These are phyloP conservation scores for Megalops cyprinoides DNA, from an alignment of 2,797 vertebrate genomes.

Conservation along the genomic window DNA sequence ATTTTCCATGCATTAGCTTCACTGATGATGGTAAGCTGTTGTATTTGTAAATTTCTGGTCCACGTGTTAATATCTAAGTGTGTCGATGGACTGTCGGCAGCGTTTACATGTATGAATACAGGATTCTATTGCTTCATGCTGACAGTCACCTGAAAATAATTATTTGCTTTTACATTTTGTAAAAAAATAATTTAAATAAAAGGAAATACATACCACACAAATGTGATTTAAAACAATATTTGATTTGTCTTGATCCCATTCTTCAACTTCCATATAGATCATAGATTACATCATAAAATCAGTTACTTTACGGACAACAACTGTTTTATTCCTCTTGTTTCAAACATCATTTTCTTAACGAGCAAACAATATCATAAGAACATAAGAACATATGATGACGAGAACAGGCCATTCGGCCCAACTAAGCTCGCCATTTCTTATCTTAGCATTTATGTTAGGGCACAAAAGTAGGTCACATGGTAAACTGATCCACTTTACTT, in stretches of 20 bases:
- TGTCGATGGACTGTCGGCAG: not conserved
- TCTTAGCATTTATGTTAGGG: too few relatives aligned
- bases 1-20: not conserved
- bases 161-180: not conserved
- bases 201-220: too few relatives aligned
- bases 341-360: not conserved
- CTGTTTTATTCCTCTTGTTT: not conserved
- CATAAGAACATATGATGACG: too few relatives aligned
- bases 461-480: too few relatives aligned
- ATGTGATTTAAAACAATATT: too few relatives aligned
- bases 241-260: not conserved
- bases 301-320: too few relatives aligned
- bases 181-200: not conserved
- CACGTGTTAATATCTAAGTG: not conserved
- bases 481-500: not conserved
- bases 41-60: not conserved
- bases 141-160: not conserved
- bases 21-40: not conserved
- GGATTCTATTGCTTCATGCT: not conserved
- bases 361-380: not conserved
- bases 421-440: too few relatives aligned
- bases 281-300: not conserved
- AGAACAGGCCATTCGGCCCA: too few relatives aligned
- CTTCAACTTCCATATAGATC: not conserved
- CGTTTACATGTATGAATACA: not conserved